Percentiles rank a stretch among this genome's conserved stretches.
Evolutionary conservation across 2,113 vertebrate species (phyloP).

Genomic region (Rynchops niger): DNA sequence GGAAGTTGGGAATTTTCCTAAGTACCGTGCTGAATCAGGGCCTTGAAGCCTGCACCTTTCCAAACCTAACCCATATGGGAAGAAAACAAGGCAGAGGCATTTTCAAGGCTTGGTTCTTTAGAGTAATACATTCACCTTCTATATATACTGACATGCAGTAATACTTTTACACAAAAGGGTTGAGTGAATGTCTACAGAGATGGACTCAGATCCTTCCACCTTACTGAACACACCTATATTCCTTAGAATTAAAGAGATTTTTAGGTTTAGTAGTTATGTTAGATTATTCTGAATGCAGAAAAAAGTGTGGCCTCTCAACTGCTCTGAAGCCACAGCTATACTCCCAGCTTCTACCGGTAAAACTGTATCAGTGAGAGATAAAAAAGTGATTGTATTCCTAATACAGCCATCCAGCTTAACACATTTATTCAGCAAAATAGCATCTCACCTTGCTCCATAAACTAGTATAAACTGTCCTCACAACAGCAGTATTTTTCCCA

Average conservation of each 20-base stretch:
- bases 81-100: not conserved
- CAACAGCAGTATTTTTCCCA: not conserved
- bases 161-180: not conserved
- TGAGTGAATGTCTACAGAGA: not conserved
- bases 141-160: accelerated
- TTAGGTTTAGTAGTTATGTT: not conserved
- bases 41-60: not conserved
- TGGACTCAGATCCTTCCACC: not conserved
- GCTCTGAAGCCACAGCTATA: not conserved
- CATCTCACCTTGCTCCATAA: not conserved
- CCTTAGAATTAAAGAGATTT: not conserved
- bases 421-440: not conserved
- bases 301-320: not conserved
- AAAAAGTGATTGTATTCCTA: not conserved
- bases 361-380: not conserved
- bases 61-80: not conserved
- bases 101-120: not conserved
- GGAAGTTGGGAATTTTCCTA: not conserved
- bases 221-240: not conserved
- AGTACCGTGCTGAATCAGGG: not conserved
- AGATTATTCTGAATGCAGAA: not conserved
- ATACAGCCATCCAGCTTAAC: not conserved
- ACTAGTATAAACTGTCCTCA: not conserved
- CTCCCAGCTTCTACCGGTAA: not conserved
- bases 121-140: not conserved